Conservation (phyloP, 2,888 invertebrate genomes). For the Punctoribates punctum region DNA sequence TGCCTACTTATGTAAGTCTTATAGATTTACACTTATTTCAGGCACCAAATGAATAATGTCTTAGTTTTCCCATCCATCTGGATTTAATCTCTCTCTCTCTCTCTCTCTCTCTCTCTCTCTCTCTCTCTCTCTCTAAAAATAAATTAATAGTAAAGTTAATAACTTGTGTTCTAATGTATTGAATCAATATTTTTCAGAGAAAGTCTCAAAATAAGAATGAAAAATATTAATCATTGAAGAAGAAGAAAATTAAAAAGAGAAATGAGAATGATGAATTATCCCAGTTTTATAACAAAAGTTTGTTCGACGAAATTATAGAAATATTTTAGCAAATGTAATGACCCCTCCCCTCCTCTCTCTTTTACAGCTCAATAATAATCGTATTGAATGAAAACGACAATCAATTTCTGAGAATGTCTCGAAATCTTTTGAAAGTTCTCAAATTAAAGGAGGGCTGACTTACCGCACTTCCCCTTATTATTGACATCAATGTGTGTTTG, state of each 20-base stretch:
- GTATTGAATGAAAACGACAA: no score
- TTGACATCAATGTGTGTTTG: conserved; percentile 67
- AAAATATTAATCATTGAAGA: no score
- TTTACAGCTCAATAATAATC: no score
- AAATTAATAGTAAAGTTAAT: background rate
- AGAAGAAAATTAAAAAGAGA: no score
- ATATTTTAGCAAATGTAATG: no score
- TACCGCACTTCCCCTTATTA: conserved; percentile 75
- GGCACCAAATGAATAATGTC: background rate
- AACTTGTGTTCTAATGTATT: background rate
- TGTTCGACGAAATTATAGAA: no score
- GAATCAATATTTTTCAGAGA: no score
- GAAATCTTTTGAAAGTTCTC: background rate
- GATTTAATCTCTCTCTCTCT: background rate
- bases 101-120: background rate
- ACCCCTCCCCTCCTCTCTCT: no score
- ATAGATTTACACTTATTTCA: conserved; percentile 7
- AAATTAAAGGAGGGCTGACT: conserved; percentile 53
- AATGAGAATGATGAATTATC: no score
- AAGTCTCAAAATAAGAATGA: no score
- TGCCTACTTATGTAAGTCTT: background rate
- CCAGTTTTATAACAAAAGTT: no score
- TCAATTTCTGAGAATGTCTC: no score
- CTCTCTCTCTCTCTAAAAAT: background rate
- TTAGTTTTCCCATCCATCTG: background rate